Conservation (phyloP, 1,140 invertebrate species). For the Trissolcus basalis region DNA sequence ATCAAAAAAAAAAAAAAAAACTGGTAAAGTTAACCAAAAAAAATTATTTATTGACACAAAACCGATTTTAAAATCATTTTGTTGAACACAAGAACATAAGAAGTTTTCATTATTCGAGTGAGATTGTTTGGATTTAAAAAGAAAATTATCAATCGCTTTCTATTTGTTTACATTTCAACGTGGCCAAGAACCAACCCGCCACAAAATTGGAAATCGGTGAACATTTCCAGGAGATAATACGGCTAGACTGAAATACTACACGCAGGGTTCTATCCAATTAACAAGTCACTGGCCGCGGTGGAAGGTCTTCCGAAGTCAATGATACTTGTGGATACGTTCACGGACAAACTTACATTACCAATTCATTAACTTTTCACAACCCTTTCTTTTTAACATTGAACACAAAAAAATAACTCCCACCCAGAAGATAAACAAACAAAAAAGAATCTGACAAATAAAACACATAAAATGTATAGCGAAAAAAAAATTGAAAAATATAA, state of each 20-base stretch:
- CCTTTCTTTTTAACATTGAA: not conserved
- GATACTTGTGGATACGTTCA: constrained; percentile 50
- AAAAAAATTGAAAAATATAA: not conserved
- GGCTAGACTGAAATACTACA: constrained; percentile 58
- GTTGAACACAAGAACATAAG: no score
- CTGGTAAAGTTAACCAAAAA: no score
- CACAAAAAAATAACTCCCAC: not conserved
- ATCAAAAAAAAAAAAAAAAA: no score
- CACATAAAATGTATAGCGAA: no score
- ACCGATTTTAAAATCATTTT: no score
- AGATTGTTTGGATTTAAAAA: no score
- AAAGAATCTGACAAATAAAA: not conserved
- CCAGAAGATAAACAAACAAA: no score
- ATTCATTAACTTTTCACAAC: constrained; percentile 39
- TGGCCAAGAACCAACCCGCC: no score
- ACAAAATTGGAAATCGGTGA: constrained; percentile 13
- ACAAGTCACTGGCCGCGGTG: constrained; percentile 62
- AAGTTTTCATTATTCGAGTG: no score
- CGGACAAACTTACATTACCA: constrained; percentile 37
- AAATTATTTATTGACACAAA: no score
- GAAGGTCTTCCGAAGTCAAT: constrained; percentile 64
- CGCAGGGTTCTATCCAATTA: constrained; percentile 58
- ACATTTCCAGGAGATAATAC: constrained; percentile 42
- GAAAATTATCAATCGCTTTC: no score
- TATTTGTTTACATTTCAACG: no score